Conservation (phyloP, 2,888 invertebrate genomes). For the Chironomus tentans region DNA sequence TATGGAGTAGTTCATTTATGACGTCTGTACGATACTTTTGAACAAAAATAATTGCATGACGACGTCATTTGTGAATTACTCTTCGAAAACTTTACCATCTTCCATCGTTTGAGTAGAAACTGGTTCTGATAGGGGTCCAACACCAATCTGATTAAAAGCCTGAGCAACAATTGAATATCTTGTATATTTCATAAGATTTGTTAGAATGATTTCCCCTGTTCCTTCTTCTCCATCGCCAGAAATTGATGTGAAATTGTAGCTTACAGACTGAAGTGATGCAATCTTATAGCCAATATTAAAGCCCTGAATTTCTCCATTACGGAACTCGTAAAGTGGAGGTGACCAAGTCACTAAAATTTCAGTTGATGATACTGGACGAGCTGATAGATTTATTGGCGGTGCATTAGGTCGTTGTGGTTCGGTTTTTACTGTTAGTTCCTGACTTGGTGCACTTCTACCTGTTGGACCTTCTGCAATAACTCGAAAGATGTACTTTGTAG, state of each 20-base stretch:
- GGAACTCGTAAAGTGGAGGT: conserved; percentile 57
- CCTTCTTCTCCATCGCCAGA: conserved; percentile 61
- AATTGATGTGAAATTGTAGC: conserved; percentile 59
- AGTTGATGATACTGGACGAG: conserved; percentile 61
- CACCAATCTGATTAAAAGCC: conserved; percentile 65
- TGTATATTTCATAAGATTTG: conserved; percentile 55
- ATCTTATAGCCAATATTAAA: conserved; percentile 55
- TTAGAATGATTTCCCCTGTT: conserved; percentile 53
- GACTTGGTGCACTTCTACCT: conserved; percentile 58
- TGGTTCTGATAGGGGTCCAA: conserved; percentile 61
- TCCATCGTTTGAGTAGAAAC: conserved; percentile 61
- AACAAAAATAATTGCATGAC: too few relatives aligned
- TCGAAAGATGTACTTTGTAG: conserved; percentile 59
- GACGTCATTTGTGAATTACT: too few relatives aligned
- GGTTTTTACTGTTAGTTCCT: conserved; percentile 53
- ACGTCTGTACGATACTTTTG: too few relatives aligned
- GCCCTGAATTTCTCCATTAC: conserved; percentile 67
- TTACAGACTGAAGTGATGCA: conserved; percentile 40
- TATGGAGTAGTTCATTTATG: too few relatives aligned
- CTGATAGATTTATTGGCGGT: conserved; percentile 56
- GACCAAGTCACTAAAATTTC: conserved; percentile 65
- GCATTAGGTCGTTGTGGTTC: conserved; percentile 64
- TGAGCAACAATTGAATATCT: conserved; percentile 61
- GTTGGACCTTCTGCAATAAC: conserved; percentile 67
- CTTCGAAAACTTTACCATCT: conserved; percentile 48